Conservation (phyloP, 2,113 vertebrate species). For the Hippocampus abdominalis region DNA sequence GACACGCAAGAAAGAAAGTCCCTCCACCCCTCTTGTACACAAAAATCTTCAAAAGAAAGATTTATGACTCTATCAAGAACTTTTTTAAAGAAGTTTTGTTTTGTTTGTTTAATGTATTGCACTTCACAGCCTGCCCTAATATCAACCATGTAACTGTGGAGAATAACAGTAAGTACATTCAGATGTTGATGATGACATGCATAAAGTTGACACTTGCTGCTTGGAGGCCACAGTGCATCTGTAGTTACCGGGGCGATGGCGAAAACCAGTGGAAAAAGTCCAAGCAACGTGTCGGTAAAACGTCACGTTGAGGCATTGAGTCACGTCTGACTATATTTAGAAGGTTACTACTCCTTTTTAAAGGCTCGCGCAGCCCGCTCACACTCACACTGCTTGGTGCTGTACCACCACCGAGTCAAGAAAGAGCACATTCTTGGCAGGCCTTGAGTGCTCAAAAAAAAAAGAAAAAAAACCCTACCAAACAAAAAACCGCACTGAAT, state of each 20-base stretch:
- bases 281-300: conserved; percentile 28
- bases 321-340: conserved; percentile 73
- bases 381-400: conserved; percentile 18
- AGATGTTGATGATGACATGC: background rate
- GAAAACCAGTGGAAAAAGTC: conserved; percentile 43
- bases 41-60: conserved; percentile 6
- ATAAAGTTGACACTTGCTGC: conserved; percentile 3
- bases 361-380: conserved; percentile 32
- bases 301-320: conserved; percentile 40
- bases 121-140: background rate
- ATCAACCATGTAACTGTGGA: background rate
- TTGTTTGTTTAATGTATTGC: background rate
- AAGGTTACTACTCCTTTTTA: conserved; percentile 57
- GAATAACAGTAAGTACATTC: background rate
- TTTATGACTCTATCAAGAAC: conserved; percentile 15
- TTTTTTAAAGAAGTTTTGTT: background rate
- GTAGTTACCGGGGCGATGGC: conserved; percentile 36
- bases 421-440: background rate
- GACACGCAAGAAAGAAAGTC: conserved; percentile 2
- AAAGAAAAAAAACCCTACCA: background rate
- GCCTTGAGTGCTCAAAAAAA: background rate
- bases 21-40: background rate
- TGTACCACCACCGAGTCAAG: conserved; percentile 7
- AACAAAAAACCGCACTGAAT: background rate
- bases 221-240: conserved; percentile 19